Conservation (phyloP, 2,797 vertebrate genomes). For the Onychomys leucogaster region DNA sequence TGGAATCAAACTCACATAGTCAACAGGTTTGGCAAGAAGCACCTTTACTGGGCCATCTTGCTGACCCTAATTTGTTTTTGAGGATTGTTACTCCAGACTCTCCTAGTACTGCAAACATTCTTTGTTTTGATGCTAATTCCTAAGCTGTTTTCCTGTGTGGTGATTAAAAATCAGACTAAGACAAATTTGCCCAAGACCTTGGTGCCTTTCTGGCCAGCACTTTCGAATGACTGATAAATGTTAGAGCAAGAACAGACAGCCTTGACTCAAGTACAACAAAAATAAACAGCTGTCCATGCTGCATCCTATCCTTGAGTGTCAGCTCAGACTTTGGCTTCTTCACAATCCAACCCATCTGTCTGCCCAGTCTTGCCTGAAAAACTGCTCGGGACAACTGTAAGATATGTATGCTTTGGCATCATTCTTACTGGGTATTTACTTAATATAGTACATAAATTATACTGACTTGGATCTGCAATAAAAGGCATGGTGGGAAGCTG, state of each 20-base stretch:
- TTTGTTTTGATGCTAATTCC: not conserved
- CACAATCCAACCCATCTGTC: not conserved
- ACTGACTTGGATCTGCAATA: not conserved
- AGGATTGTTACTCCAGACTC: not conserved
- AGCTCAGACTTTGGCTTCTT: not conserved
- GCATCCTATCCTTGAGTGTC: not conserved
- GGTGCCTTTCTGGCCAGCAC: not conserved
- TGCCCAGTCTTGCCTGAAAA: not conserved
- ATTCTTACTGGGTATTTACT: not conserved
- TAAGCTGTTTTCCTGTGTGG: not conserved
- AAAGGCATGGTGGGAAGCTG: not conserved
- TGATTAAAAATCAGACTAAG: constrained; percentile 13
- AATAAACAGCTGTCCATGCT: not conserved
- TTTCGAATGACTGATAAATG: not conserved
- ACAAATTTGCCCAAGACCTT: not conserved
- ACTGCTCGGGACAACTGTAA: not conserved
- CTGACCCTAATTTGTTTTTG: not conserved
- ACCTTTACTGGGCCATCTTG: not conserved
- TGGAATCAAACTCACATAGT: not conserved
- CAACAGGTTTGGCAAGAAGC: not conserved
- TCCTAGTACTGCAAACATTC: not conserved
- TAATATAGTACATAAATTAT: not conserved
- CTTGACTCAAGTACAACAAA: not conserved
- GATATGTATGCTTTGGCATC: not conserved
- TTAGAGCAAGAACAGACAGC: not conserved